phyloP scores from a whole-genome alignment of 2,888 invertebrate genomes.

The Paralinhomoeus sp. region DNA sequence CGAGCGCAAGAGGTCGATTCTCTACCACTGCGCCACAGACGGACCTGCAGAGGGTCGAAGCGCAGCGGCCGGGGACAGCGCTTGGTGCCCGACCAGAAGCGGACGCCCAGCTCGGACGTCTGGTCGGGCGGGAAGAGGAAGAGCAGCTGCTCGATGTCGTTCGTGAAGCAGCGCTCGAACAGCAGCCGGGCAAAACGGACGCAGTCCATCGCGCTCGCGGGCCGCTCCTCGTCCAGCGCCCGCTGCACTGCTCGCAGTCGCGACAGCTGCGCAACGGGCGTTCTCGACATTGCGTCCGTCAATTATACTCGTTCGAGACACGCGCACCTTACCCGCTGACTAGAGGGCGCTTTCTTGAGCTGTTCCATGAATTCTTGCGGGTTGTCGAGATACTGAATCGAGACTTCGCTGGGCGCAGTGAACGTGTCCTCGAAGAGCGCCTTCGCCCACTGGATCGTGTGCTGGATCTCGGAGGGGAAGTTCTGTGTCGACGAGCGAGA shows the following conservation, averaged over 20 bases:
- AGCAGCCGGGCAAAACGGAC: slow-evolving; percentile 53
- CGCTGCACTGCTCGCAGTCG: too few relatives aligned
- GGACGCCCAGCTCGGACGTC: slow-evolving; percentile 37
- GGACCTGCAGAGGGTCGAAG: too few relatives aligned
- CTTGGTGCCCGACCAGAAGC: slow-evolving; percentile 95
- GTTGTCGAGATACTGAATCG: slow-evolving; percentile 26
- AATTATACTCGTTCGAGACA: too few relatives aligned
- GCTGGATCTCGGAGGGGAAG: slow-evolving; percentile 84
- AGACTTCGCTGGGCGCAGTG: slow-evolving; percentile 48
- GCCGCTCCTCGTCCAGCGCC: slow-evolving; percentile 62
- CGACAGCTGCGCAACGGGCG: too few relatives aligned
- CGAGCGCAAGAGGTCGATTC: too few relatives aligned
- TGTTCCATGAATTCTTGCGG: slow-evolving; percentile 16
- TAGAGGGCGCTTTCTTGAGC: slow-evolving; percentile 13
- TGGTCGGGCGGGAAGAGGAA: slow-evolving; percentile 89
- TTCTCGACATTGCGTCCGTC: too few relatives aligned
- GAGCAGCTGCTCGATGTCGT: slow-evolving; percentile 75
- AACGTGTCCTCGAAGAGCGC: slow-evolving; percentile 65
- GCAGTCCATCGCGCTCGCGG: slow-evolving; percentile 58
- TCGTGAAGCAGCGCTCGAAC: slow-evolving; percentile 47
- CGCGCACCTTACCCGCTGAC: slow-evolving; percentile 35
- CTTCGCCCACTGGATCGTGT: slow-evolving; percentile 31
- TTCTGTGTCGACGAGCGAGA: too few relatives aligned
- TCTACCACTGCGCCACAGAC: too few relatives aligned
- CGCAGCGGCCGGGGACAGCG: slow-evolving; percentile 65